Percentiles rank a stretch among this genome's conserved stretches.
Conservation (phyloP, 2,888 invertebrate genomes). For the Ochropacha duplaris region DNA sequence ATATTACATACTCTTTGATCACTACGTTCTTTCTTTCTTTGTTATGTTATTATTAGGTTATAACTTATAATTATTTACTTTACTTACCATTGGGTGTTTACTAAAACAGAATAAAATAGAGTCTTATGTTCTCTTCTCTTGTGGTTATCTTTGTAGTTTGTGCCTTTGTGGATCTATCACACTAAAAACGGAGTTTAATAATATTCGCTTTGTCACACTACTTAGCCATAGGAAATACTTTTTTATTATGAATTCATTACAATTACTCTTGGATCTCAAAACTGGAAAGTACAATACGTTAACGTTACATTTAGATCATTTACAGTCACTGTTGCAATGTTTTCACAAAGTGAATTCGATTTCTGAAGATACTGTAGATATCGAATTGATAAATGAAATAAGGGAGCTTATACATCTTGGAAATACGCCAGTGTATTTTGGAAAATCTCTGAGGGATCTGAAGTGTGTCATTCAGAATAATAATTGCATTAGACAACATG, state of each 20-base stretch:
- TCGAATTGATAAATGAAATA: slow-evolving; percentile 56
- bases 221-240: no score
- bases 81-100: no score
- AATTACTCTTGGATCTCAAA: not conserved
- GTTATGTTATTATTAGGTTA: no score
- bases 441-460: slow-evolving; percentile 58
- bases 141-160: no score
- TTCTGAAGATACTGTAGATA: slow-evolving; percentile 45
- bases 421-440: slow-evolving; percentile 50
- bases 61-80: no score
- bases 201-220: no score
- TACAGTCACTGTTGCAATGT: slow-evolving; percentile 18
- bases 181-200: no score
- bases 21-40: no score
- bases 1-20: no score
- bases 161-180: no score
- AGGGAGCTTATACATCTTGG: slow-evolving; percentile 21
- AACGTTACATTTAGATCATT: slow-evolving; percentile 22
- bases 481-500: slow-evolving; percentile 45
- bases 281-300: slow-evolving; percentile 7
- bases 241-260: slow-evolving; percentile 11
- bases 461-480: slow-evolving; percentile 55
- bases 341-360: slow-evolving; percentile 25
- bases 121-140: no score
- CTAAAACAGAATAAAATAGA: no score